Evolutionary conservation across 2,797 vertebrate species (phyloP).

Genomic region (Bradypus variegatus): DNA sequence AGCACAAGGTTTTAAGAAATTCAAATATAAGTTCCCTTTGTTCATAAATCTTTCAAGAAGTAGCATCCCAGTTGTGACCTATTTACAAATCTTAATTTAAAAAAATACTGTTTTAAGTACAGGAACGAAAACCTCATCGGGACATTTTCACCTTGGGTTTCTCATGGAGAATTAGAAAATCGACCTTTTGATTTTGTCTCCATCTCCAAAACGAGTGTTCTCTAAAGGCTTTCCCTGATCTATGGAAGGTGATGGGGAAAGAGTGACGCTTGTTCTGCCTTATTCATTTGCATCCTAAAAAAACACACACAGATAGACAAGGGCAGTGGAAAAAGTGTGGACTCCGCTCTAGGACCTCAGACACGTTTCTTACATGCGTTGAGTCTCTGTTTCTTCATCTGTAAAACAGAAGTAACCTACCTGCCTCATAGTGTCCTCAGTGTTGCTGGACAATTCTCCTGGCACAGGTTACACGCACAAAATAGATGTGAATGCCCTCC

Average conservation of each 20-base stretch:
- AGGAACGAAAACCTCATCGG: not conserved
- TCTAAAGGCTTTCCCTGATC: not conserved
- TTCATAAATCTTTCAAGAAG: not conserved
- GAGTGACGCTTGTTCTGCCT: not conserved
- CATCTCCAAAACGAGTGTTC: no score
- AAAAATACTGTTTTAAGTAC: not conserved
- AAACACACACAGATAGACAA: not conserved
- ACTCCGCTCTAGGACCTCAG: not conserved
- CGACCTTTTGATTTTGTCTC: not conserved
- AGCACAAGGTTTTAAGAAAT: not conserved
- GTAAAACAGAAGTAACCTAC: not conserved
- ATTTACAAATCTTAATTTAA: not conserved
- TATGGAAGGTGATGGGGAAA: not conserved
- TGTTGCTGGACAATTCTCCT: not conserved
- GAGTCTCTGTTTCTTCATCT: not conserved
- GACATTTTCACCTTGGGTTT: not conserved
- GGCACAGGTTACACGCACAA: not conserved
- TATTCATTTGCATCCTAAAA: not conserved
- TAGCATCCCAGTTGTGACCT: not conserved
- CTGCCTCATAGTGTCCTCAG: not conserved
- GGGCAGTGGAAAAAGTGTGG: not conserved
- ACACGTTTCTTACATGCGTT: not conserved
- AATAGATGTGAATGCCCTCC: not conserved
- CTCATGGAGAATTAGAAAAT: not conserved
- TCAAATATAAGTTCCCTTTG: not conserved